Evolutionary conservation across 2,888 invertebrate genomes (phyloP).

Genomic region (Mesopsocus fuscifrons): DNA sequence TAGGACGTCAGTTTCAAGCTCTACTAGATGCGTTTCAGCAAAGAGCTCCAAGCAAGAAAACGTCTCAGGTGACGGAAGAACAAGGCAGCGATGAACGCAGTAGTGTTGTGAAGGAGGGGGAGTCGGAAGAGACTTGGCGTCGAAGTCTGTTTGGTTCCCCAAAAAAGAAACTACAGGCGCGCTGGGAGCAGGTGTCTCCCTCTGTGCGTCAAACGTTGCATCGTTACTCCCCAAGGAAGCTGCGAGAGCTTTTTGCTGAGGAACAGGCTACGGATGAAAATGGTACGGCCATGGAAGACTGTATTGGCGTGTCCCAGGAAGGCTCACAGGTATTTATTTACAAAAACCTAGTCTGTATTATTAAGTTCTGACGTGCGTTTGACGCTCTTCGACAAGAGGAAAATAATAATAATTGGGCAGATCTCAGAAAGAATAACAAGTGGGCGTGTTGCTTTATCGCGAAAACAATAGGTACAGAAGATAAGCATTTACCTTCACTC

Average conservation of each 20-base stretch:
- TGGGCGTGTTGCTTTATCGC: too few species aligned
- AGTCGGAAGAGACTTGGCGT: not conserved
- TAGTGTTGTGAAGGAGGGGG: too few species aligned
- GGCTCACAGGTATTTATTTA: too few species aligned
- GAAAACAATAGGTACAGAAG: too few species aligned
- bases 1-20: not conserved
- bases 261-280: constrained; percentile 1
- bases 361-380: too few species aligned
- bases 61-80: not conserved
- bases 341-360: too few species aligned
- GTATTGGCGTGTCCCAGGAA: too few species aligned
- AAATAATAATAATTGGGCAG: too few species aligned
- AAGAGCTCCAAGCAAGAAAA: not conserved
- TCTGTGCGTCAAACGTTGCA: not conserved
- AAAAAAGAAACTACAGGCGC: constrained; percentile 4
- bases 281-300: constrained; percentile 1
- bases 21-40: not conserved
- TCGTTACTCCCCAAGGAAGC: not conserved
- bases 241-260: constrained; percentile 1
- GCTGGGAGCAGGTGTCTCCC: constrained; percentile 6
- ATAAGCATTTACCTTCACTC: too few species aligned
- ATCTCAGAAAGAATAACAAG: too few species aligned
- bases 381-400: too few species aligned
- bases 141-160: not conserved
- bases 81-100: not conserved